Base-by-base conservation (phyloP, 2,113 vertebrate genomes). In the Raja brachyura region DNA sequence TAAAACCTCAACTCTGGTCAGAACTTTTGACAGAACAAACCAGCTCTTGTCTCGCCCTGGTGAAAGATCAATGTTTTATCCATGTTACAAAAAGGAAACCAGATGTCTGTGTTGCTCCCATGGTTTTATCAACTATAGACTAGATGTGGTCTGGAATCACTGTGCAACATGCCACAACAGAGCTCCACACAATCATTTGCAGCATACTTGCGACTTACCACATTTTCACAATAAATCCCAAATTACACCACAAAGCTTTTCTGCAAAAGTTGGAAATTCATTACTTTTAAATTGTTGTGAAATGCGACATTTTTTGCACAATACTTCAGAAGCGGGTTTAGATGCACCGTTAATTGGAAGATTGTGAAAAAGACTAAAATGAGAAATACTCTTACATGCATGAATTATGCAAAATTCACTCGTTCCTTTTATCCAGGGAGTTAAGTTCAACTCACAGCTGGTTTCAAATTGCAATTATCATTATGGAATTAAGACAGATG, bases 51-150 rank as follows among this genome's bases (percentile, higher is more conserved):
- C 68, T 74, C 66, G 48, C 9, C 4, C 48, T 92, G 18, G 88
- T 90, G 39, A 70, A 90, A 70, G 88, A 48, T 70, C 88, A 90
- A 90, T 88, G 86, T 92, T 73, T 92, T 92, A 48, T 73, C 90
- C 90, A 90, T 39, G 66, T 48, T 90, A 14, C 88, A 92, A 92
- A 74, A 68, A 74, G 68, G 90, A 92, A 92, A 74, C 90, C 90
- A 92, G 90, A 92, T 92, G 90, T 73, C 90, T 92, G 68, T 54
- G 31, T 54, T 4, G 9, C 70, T 68, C 66, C 90, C 10, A 18
- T 74, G 90, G 20, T 54, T 90, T 92, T 92, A 92, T 92, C 90
- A 70, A 39, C 90, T 73, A 92, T 28, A 92, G 59, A 88, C 59
- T 6, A 22, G 85, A 59, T 88, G 31, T 73, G 20, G 88, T 73